These are phyloP conservation scores for Notolepis coatsorum DNA, from an alignment of 2,797 vertebrate genomes.

Conservation along the genomic window DNA sequence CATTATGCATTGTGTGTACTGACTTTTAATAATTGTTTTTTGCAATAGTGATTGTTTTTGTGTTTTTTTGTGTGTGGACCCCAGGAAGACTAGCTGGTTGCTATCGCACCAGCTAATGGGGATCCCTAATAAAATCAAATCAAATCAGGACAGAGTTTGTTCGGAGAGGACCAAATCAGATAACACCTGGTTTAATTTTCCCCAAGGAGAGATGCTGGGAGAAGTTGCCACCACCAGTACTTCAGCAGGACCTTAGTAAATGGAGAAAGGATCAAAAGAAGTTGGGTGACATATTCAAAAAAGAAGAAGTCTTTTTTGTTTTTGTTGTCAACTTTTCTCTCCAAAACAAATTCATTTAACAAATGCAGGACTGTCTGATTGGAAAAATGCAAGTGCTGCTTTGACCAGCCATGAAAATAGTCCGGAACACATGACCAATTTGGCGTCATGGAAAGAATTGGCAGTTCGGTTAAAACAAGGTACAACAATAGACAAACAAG, in stretches of 20 bases:
- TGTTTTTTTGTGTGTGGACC: too few relatives aligned
- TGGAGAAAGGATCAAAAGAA: too few relatives aligned
- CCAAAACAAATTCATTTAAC: conserved; percentile 5
- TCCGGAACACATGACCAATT: conserved; percentile 15
- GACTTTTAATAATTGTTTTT: too few relatives aligned
- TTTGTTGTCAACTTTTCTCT: conserved; percentile 30
- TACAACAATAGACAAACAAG: conserved; percentile 14
- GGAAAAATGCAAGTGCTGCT: conserved; percentile 13
- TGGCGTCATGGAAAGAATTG: conserved; percentile 36
- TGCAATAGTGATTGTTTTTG: too few relatives aligned
- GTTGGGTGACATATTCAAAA: conserved; percentile 12
- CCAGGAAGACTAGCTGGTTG: too few relatives aligned
- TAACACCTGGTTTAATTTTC: conserved; percentile 27
- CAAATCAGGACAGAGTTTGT: conserved; percentile 21
- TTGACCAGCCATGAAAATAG: conserved; percentile 28
- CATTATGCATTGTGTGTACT: too few relatives aligned
- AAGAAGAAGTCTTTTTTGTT: conserved; percentile 20
- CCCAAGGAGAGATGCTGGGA: conserved; percentile 13
- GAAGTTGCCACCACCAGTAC: conserved; percentile 33
- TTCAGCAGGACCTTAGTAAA: conserved; percentile 28
- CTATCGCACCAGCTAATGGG: too few relatives aligned
- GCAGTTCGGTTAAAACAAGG: conserved; percentile 15
- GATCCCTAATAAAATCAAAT: too few relatives aligned
- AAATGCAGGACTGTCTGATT: conserved; percentile 19
- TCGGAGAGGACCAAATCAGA: conserved; percentile 21